phyloP scores from a whole-genome alignment of 2,797 vertebrate genomes.

The Tenualosa ilisha region DNA sequence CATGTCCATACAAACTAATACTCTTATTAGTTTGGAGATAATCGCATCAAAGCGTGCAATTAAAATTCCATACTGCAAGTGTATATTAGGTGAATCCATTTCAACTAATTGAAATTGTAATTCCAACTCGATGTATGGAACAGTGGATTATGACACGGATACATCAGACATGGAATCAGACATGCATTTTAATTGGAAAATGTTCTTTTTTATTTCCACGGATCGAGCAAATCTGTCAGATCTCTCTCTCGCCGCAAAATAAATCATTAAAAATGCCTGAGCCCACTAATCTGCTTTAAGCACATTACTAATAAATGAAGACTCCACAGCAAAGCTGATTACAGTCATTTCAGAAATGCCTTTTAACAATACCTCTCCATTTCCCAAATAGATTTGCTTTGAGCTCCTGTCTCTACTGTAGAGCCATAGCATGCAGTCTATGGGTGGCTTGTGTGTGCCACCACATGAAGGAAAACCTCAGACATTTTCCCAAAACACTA shows the following conservation, averaged over 20 bases:
- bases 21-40: not conserved
- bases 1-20: constrained; percentile 16
- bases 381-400: constrained; percentile 47
- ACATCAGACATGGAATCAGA: constrained; percentile 24
- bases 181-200: constrained; percentile 47
- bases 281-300: constrained; percentile 58
- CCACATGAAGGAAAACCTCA: not conserved
- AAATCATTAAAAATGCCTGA: constrained; percentile 50
- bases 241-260: constrained; percentile 44
- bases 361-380: constrained; percentile 51
- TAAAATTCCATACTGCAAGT: constrained; percentile 23
- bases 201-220: constrained; percentile 35
- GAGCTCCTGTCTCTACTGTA: constrained; percentile 27
- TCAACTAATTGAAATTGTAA: constrained; percentile 45
- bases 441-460: not conserved
- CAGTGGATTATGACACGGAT: constrained; percentile 40
- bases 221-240: constrained; percentile 41
- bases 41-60: constrained; percentile 26
- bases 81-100: constrained; percentile 44
- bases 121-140: constrained; percentile 39
- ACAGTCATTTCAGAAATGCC: constrained; percentile 55
- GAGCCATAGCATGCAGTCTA: not conserved
- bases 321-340: constrained; percentile 54
- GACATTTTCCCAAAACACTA: not conserved
- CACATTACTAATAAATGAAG: constrained; percentile 61